Evolutionary conservation across 2,797 vertebrate genomes (phyloP), one percentile per base, ranked within the genome.

Genomic region (Anolis apletophallus): DNA sequence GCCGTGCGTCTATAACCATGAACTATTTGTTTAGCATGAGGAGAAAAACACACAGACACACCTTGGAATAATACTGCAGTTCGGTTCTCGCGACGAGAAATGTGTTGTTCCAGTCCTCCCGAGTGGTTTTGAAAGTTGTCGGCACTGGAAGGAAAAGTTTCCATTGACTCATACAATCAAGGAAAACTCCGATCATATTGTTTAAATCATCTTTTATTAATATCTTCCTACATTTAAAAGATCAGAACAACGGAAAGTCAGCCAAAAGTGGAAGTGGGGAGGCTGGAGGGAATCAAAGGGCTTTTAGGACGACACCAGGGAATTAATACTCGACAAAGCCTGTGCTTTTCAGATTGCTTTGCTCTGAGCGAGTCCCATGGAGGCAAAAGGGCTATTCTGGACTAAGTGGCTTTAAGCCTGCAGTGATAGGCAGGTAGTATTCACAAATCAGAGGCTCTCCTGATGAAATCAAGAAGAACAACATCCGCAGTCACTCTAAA

Each of bases 191-290:
- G 84, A 86, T 89, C 88, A 83, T 74, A 74, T 89, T 83, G 88
- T 86, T 89, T 86, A 68, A 89, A 89, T 83, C 69, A 86, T 89
- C 75, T 89, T 89, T 86, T 89, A 89, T 86, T 89, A 89, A 89
- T 89, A 69, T 83, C 84, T 86, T 86, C 84, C 84, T 86, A 86
- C 80, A 83, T 89, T 87, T 83, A 83, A 83, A 69, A 86, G 76
- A 86, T 74, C 84, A 83, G 80, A 89, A 74, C 52, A 50, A 40
- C 59, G 83, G 67, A 83, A 86, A 83, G 75, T 57, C 34, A 74
- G 88, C 80, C 80, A 83, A 78, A 89, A 82, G 80, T 64, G 80
- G 75, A 87, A 83, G 34, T 36, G 61, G 68, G 75, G 69, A 86
- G 23, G 75, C 81, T 79, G 75, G 75, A 32, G 68, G 75, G 80